Percentiles rank a stretch among this genome's conserved stretches.
phyloP scores from a whole-genome alignment of 2,888 invertebrate species.

The Acleris laterana region DNA sequence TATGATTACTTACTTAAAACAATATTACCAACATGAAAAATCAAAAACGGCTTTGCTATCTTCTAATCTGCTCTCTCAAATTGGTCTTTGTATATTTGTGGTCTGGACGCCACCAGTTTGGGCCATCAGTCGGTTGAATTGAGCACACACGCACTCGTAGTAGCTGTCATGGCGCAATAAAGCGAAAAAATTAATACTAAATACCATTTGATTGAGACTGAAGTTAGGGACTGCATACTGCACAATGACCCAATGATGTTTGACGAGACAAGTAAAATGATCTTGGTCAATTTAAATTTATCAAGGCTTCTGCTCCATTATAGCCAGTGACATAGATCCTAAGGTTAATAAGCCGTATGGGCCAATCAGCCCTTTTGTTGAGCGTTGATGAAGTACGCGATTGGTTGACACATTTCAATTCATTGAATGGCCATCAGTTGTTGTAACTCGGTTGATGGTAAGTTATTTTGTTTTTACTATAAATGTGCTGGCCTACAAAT shows the following conservation, averaged over 20 bases:
- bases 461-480: too few species aligned
- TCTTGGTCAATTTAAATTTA: conserved; percentile 72
- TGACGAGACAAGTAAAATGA: conserved; percentile 59
- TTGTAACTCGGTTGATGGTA: conserved; percentile 7
- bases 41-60: too few species aligned
- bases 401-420: conserved; percentile 47
- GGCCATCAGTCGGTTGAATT: conserved; percentile 17
- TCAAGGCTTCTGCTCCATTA: conserved; percentile 73
- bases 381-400: conserved; percentile 61
- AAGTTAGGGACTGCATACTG: conserved; percentile 24
- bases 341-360: conserved; percentile 63
- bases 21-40: too few species aligned
- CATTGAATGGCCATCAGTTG: conserved; percentile 47
- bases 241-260: conserved; percentile 38
- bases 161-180: conserved; percentile 7
- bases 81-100: background rate
- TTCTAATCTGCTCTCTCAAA: too few species aligned
- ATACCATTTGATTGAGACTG: conserved; percentile 16
- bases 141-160: conserved; percentile 14
- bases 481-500: too few species aligned
- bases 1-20: too few species aligned
- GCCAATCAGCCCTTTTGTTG: conserved; percentile 72
- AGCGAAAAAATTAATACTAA: conserved; percentile 19
- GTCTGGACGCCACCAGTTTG: conserved; percentile 22
- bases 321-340: conserved; percentile 64